Evolutionary conservation across 2,113 vertebrate genomes (phyloP), one percentile per base, ranked within the genome.

Genomic region (Ictalurus furcatus): DNA sequence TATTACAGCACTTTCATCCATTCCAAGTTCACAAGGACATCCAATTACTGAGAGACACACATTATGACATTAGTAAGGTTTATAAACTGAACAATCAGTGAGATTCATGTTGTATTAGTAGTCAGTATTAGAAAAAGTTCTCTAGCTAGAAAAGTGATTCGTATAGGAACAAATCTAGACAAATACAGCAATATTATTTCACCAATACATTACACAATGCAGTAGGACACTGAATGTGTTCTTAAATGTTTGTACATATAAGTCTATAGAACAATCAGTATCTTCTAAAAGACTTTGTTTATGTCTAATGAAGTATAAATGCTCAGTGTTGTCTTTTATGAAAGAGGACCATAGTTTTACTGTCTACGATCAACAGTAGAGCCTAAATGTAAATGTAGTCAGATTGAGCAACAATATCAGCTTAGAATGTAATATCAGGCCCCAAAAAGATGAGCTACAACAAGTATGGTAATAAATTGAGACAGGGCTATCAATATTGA

Each of bases 1-100:
- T 79, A 79, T 79, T 52, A 52, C 48, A 4, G 13, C 25, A 79
- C 23, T 52, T 79, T 52, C 44, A 79, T 54, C 23, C 12, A 79
- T n/a, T 76, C 21, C 37, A 48, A 79, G 44, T 54, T 79, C 76
- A 79, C 44, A 79, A 52, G 44, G 76, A 79, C 44, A 79, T 79
- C 44, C 44, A 79, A 79, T 79, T 79, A 79, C 25, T 54, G 44
- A 79, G 23, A 54, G 76, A 79, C 76, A 52, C 76, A 52, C 25
- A 79, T 79, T 28, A 79, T 54, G 16, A 48, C 44, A 3, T 52
- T 79, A 54, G 76, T n/a, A 52, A 52, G 76, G 44, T 79, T 76
- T 52, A 79, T 48, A 48, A 79, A 79, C 76, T 79, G 44, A 52
- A 25, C 76, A 54, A 54, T 79, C 44, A 79, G 25, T 79, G 44